Evolutionary conservation across 1,140 invertebrate genomes (phyloP).

Genomic region (Pogonomyrmex barbatus): DNA sequence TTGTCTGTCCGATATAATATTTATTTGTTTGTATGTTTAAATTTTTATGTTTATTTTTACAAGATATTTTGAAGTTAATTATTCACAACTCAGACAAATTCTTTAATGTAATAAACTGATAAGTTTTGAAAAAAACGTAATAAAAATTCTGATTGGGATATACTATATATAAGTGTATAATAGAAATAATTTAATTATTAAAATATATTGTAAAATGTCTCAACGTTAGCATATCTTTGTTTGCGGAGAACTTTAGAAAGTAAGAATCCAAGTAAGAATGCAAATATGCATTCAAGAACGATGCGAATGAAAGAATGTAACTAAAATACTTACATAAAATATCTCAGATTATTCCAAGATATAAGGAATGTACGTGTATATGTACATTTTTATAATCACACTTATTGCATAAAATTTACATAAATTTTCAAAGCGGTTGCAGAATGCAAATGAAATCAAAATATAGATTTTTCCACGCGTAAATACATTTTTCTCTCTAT

Average conservation of each 20-base stretch:
- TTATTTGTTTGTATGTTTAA: not conserved
- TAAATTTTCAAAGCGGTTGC: constrained; percentile 11
- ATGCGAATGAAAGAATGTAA: constrained; percentile 4
- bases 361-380: not conserved
- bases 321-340: constrained; percentile 16
- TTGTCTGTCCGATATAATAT: not conserved
- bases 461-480: not conserved
- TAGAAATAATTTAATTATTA: not conserved
- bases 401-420: constrained; percentile 31
- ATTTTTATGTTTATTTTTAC: not conserved
- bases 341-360: not conserved
- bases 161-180: not conserved
- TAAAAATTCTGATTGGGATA: not conserved
- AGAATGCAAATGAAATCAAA: not conserved
- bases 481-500: not conserved
- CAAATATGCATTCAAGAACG: not conserved
- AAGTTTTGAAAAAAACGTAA: not conserved
- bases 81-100: not conserved
- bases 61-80: not conserved
- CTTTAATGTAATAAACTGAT: too few species aligned
- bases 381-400: constrained; percentile 12
- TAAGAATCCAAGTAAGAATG: not conserved
- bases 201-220: not conserved
- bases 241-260: not conserved
- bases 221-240: not conserved